These are phyloP conservation scores for Lycodopsis pacificus DNA, from an alignment of 2,797 vertebrate species.

Conservation along the genomic window DNA sequence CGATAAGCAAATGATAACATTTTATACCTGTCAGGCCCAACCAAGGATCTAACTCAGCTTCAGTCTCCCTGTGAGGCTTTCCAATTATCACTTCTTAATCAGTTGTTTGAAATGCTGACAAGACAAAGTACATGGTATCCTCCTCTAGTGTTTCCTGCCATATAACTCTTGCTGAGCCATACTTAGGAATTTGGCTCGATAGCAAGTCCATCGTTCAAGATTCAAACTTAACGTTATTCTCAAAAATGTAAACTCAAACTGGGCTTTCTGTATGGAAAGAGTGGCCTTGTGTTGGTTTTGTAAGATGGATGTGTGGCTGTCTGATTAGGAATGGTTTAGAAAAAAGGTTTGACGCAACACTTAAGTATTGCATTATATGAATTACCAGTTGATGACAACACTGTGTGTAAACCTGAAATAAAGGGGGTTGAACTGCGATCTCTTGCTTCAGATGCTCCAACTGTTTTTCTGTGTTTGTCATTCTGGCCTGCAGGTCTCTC, in stretches of 20 bases:
- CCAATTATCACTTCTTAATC: not conserved
- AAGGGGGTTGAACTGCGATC: not conserved
- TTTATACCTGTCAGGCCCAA: not conserved
- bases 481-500: not conserved
- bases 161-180: not conserved
- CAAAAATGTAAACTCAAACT: not conserved
- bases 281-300: not conserved
- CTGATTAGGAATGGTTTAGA: not conserved
- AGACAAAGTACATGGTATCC: not conserved
- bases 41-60: not conserved
- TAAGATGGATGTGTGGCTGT: not conserved
- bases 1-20: not conserved
- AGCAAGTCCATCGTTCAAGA: not conserved
- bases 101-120: not conserved
- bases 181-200: not conserved
- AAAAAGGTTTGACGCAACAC: not conserved
- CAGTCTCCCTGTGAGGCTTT: not conserved
- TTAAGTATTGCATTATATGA: not conserved
- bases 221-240: not conserved
- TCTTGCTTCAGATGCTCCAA: not conserved
- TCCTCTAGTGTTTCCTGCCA: not conserved
- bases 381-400: not conserved
- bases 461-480: not conserved
- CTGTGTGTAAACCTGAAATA: not conserved
- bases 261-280: not conserved